These are phyloP conservation scores for Petrocephalus schoutedeni DNA, from an alignment of 2,797 vertebrate genomes.

Conservation along the genomic window DNA sequence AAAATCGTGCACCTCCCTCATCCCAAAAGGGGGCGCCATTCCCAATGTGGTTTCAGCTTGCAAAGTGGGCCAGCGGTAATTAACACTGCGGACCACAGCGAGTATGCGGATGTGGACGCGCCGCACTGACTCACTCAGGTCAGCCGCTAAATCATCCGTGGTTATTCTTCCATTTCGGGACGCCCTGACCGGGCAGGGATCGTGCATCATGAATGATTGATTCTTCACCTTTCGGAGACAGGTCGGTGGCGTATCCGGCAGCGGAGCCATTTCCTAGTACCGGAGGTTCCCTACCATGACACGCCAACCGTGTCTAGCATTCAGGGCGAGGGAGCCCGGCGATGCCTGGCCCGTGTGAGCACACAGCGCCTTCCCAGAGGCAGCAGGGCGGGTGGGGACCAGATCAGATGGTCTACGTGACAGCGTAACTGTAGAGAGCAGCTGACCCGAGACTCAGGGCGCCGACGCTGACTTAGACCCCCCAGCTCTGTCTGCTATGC, in stretches of 20 bases:
- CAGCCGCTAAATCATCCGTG: constrained; percentile 21
- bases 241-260: constrained; percentile 1
- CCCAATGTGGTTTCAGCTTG: neutral
- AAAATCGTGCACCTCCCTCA: neutral
- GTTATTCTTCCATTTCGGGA: constrained; percentile 21
- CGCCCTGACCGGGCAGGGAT: neutral
- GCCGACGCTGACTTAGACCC: constrained; percentile 40
- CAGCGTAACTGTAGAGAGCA: constrained; percentile 29
- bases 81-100: neutral
- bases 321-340: constrained; percentile 30
- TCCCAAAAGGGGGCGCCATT: neutral
- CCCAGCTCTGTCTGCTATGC: constrained; percentile 49
- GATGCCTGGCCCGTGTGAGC: too few relatives aligned
- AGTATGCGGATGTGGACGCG: neutral
- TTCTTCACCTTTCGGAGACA: constrained; percentile 26
- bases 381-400: too few relatives aligned
- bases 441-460: constrained; percentile 33
- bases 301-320: neutral
- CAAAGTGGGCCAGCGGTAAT: neutral
- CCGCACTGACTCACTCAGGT: constrained; percentile 2
- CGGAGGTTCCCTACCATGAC: neutral
- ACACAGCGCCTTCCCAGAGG: too few relatives aligned
- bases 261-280: neutral
- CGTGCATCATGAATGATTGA: constrained; percentile 21
- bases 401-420: constrained; percentile 34